These are phyloP conservation scores for Perccottus glenii DNA, from an alignment of 2,113 vertebrate genomes.

Conservation along the genomic window DNA sequence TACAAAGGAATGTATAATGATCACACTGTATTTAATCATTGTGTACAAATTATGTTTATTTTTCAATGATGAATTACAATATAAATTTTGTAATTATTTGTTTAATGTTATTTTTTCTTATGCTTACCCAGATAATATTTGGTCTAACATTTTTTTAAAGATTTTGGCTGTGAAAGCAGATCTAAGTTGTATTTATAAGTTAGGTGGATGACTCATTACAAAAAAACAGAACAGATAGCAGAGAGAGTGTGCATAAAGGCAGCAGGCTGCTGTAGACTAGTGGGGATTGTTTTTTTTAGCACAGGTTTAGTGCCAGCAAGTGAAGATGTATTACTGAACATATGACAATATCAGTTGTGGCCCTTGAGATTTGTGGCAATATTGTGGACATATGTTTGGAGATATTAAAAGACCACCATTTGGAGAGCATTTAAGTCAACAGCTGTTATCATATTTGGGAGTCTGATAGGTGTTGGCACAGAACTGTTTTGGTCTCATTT, in stretches of 20 bases:
- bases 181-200: slow-evolving; percentile 34
- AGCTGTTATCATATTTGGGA: too few species aligned
- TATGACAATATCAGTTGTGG: slow-evolving; percentile 25
- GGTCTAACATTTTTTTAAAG: slow-evolving; percentile 5
- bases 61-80: slow-evolving; percentile 48
- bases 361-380: slow-evolving; percentile 10
- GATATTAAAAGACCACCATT: slow-evolving; percentile 20
- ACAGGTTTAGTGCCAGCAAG: slow-evolving; percentile 41
- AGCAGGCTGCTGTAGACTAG: slow-evolving; percentile 48
- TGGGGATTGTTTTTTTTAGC: slow-evolving; percentile 11
- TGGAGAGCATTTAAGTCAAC: too few species aligned
- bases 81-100: slow-evolving; percentile 37
- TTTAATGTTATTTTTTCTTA: slow-evolving; percentile 18
- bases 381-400: slow-evolving; percentile 11
- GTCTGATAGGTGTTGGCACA: too few species aligned
- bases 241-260: slow-evolving; percentile 26
- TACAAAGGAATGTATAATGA: slow-evolving; percentile 78
- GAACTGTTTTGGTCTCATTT: too few species aligned
- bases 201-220: slow-evolving; percentile 6
- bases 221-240: slow-evolving; percentile 18
- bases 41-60: slow-evolving; percentile 73
- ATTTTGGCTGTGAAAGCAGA: slow-evolving; percentile 37
- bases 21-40: slow-evolving; percentile 80
- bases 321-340: slow-evolving; percentile 42
- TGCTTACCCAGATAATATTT: slow-evolving; percentile 18